phyloP scores from a whole-genome alignment of 2,113 vertebrate genomes.

The Panthera leo region DNA sequence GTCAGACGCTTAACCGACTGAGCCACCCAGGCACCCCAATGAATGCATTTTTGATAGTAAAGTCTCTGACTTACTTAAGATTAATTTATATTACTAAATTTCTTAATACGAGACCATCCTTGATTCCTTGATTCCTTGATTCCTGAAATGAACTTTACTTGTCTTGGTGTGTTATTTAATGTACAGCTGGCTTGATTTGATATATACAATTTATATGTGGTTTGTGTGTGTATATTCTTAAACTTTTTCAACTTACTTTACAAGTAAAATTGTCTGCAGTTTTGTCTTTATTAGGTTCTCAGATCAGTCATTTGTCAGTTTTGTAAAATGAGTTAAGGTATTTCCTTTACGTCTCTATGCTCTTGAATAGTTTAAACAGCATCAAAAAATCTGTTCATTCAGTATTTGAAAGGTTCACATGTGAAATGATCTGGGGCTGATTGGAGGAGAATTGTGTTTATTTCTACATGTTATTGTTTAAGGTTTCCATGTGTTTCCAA shows the following conservation, averaged over 20 bases:
- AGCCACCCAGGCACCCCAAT: no score
- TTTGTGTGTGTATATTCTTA: not conserved
- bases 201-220: not conserved
- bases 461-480: not conserved
- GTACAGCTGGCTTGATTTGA: not conserved
- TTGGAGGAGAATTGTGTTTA: not conserved
- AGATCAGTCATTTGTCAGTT: not conserved
- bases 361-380: not conserved
- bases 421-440: not conserved
- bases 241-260: not conserved
- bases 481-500: not conserved
- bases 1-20: no score
- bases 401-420: not conserved
- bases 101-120: not conserved
- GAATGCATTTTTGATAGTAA: not conserved
- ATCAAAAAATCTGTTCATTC: not conserved
- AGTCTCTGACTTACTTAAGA: not conserved
- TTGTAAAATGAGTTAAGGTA: not conserved
- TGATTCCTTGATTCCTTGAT: not conserved
- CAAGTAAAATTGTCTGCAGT: not conserved
- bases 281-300: constrained; percentile 3
- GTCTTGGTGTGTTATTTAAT: not conserved
- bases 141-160: not conserved
- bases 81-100: not conserved
- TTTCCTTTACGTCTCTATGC: not conserved